Conservation (phyloP, 2,113 vertebrate species). For the Lophura nycthemera region DNA sequence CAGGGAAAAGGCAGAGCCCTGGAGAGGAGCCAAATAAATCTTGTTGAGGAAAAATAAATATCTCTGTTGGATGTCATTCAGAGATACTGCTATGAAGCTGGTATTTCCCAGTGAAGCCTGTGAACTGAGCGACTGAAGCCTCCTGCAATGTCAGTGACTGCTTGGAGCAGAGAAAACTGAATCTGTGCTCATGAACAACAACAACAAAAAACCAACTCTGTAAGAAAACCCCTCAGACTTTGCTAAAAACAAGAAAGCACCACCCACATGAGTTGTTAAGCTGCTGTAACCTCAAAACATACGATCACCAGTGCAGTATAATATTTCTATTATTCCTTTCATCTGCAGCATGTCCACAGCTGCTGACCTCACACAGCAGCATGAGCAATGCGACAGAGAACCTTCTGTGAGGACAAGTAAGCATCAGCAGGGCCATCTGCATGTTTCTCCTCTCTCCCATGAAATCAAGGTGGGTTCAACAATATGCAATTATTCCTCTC, state of each 20-base stretch:
- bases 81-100: background rate
- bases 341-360: background rate
- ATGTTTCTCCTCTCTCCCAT: background rate
- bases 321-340: background rate
- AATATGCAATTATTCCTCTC: conserved; percentile 7
- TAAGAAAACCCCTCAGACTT: background rate
- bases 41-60: conserved; percentile 54
- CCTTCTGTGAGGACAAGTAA: background rate
- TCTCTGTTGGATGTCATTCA: background rate
- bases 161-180: background rate
- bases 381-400: background rate
- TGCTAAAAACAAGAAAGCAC: background rate
- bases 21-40: background rate
- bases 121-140: background rate
- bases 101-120: background rate
- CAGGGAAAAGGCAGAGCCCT: background rate
- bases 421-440: background rate
- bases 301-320: background rate
- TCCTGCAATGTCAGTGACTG: background rate
- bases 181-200: background rate
- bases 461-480: background rate
- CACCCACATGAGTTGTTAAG: background rate
- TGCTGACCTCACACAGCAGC: background rate
- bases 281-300: background rate
- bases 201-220: background rate